These are phyloP conservation scores for Drosophila maculinotata DNA, from an alignment of 2,888 invertebrate genomes.

Conservation along the genomic window DNA sequence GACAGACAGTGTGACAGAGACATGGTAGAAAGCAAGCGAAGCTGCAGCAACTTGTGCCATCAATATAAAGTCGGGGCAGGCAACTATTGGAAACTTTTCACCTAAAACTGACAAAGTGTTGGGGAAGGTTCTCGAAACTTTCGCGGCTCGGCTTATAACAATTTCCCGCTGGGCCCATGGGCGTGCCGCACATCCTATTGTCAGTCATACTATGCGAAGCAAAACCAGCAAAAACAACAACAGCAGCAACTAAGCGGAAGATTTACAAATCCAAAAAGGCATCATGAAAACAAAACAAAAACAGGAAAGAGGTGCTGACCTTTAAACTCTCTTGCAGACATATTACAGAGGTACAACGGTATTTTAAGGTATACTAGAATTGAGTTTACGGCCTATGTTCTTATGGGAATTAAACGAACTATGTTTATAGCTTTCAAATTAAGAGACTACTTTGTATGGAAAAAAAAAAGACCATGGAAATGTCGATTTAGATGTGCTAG, in stretches of 20 bases:
- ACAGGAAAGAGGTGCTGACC: not conserved
- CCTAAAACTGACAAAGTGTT: conserved; percentile 70
- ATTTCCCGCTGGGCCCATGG: conserved; percentile 16
- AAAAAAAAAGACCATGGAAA: no score
- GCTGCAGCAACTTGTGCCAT: conserved; percentile 54
- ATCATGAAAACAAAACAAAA: not conserved
- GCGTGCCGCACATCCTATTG: conserved; percentile 20
- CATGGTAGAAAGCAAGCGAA: conserved; percentile 5
- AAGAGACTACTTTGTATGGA: no score
- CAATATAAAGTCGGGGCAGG: conserved; percentile 51
- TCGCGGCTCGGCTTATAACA: conserved; percentile 30
- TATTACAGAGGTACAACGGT: not conserved
- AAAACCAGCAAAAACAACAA: not conserved
- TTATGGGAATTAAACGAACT: no score
- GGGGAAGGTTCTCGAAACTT: conserved; percentile 48
- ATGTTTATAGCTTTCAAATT: no score
- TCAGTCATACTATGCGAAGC: conserved; percentile 14
- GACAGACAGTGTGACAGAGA: conserved; percentile 18
- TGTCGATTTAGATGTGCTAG: no score
- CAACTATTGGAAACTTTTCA: conserved; percentile 69
- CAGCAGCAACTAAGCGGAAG: conserved; percentile 6
- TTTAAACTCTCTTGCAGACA: not conserved
- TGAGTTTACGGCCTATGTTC: no score
- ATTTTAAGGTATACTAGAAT: no score
- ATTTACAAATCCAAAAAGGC: conserved; percentile 26